Evolutionary conservation across 1,140 invertebrate species (phyloP), one percentile per base, ranked within the genome.

Genomic region (Pseudomyrmex dendroicus): DNA sequence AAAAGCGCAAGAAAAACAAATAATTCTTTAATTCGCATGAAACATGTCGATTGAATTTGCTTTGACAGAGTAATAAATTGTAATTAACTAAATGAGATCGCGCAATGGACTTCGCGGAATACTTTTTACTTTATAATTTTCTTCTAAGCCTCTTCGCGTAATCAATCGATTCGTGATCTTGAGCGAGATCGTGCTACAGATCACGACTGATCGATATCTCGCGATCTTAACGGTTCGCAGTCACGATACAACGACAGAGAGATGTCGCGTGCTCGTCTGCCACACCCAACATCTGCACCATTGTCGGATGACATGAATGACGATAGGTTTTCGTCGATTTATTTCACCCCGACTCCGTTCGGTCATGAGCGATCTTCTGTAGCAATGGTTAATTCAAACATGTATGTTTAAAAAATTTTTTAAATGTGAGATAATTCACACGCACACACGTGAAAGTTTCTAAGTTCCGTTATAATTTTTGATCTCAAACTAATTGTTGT

Each of bases 151-250:
- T 12, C 15, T 7, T 4, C n/a, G 46, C 7, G 54, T 10, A 3
- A n/a, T 48, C 44, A 8, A 86, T 83, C 66, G 64, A 62, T 73
- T 59, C 59, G 50, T 48, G 73, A 86, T 84, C 85, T 52, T 61
- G 52, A 35, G 35, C 9, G 35, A 35, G 66, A 83, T 46, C 62
- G 20, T 62, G 48, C 22, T 46, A 59, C 72, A 83, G 66, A 76
- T 84, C 61, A 61, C 35, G 20, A n/a, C 9, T 54, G 44, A 61
- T 22, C n/a, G 50, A 62, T 73, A 48, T 67, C 59, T 20, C 10
- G 20, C 35, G 62, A 87, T 61, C 77, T 85, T 88, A 88, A 88
- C 87, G 87, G 84, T 88, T 83, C 67, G 78, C 73, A 62, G 73
- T 78, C 86, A 78, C 76, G 77, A 83, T 35, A 35, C 35, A 61